These are phyloP conservation scores for Chloroceryle inda DNA, from an alignment of 2,797 vertebrate genomes.

Conservation along the genomic window DNA sequence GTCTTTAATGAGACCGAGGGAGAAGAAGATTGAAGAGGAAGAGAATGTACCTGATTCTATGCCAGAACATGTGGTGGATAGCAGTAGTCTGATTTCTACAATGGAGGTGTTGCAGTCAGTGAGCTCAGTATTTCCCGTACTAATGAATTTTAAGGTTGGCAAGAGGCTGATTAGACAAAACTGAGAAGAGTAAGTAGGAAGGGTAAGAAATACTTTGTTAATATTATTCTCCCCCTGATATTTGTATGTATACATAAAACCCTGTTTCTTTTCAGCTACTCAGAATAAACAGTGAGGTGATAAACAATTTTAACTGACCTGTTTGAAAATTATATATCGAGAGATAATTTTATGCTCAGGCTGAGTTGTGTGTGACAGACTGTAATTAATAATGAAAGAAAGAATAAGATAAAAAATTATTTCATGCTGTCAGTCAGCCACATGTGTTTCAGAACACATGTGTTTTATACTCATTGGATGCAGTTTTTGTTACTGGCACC, in stretches of 20 bases:
- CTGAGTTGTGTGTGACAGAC: not conserved
- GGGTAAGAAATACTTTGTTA: not conserved
- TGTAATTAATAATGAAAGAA: conserved; percentile 8
- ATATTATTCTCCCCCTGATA: not conserved
- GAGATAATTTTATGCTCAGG: conserved; percentile 11
- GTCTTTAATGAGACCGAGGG: not conserved
- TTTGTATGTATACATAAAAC: not conserved
- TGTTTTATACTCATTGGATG: not conserved
- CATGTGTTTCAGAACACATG: conserved; percentile 1
- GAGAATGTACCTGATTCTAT: not conserved
- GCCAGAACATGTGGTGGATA: conserved; percentile 20
- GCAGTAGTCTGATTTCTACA: conserved; percentile 16
- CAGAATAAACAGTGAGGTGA: not conserved
- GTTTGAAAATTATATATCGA: not conserved
- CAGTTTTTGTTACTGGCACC: not conserved
- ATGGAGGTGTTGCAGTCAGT: conserved; percentile 12
- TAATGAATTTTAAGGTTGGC: conserved; percentile 26
- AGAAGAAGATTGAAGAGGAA: not conserved
- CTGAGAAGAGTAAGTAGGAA: not conserved
- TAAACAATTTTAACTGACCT: not conserved
- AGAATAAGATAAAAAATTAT: not conserved
- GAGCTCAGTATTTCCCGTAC: conserved; percentile 6
- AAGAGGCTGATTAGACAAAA: conserved; percentile 25
- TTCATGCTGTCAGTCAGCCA: not conserved
- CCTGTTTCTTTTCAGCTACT: not conserved